Percentiles rank a stretch among this genome's conserved stretches.
These are phyloP conservation scores for Lacanobia oleracea DNA, from an alignment of 2,888 invertebrate species.

Conservation along the genomic window DNA sequence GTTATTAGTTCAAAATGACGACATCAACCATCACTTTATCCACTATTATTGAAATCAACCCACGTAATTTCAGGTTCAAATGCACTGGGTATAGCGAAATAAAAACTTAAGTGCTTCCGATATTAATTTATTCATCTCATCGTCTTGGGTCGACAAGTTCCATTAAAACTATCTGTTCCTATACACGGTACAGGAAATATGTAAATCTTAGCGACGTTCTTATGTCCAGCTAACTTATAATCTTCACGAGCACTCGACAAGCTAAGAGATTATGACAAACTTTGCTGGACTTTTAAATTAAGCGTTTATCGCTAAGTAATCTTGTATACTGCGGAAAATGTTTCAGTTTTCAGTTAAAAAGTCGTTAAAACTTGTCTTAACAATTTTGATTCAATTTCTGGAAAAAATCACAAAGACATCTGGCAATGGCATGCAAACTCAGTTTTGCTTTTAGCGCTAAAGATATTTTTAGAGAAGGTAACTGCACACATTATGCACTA, in stretches of 20 bases:
- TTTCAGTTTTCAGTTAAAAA: constrained; percentile 32
- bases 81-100: background rate
- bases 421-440: background rate
- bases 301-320: constrained; percentile 43
- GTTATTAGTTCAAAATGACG: no score
- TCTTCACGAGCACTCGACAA: constrained; percentile 18
- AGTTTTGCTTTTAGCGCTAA: constrained; percentile 13
- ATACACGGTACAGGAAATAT: background rate
- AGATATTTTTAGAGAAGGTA: background rate
- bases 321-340: constrained; percentile 32
- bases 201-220: constrained; percentile 1
- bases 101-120: background rate
- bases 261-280: constrained; percentile 25
- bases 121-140: background rate
- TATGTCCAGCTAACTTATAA: constrained; percentile 15
- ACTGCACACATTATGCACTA: constrained; percentile 20
- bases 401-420: background rate
- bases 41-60: background rate
- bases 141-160: background rate
- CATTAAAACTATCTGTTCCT: constrained; percentile 2
- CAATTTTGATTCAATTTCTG: background rate
- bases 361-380: constrained; percentile 19
- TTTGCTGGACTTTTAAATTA: constrained; percentile 40
- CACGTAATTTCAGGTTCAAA: background rate
- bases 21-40: background rate